phyloP scores from a whole-genome alignment of 2,113 vertebrate genomes.

The Mustelus asterias region DNA sequence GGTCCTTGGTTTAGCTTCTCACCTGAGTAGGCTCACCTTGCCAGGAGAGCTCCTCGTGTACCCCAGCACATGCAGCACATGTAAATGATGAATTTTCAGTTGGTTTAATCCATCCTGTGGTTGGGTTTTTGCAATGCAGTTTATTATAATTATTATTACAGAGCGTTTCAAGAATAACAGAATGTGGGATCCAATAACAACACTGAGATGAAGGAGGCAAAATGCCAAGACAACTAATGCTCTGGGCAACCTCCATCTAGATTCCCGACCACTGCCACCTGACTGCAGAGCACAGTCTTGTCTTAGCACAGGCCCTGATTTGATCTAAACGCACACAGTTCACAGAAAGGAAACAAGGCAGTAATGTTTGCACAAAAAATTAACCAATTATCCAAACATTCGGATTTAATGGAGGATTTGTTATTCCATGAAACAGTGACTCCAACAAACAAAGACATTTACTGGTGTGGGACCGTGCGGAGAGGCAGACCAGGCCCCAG shows the following conservation, averaged over 20 bases:
- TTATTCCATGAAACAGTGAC: neutral
- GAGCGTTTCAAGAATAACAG: neutral
- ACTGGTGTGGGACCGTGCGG: neutral
- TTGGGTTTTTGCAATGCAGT: neutral
- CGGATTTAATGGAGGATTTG: slow-evolving; percentile 9
- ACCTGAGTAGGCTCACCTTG: neutral
- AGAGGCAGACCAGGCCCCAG: neutral
- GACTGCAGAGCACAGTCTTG: neutral
- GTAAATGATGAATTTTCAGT: neutral
- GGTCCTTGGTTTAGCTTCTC: neutral
- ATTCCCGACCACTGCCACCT: neutral
- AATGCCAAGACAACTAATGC: neutral
- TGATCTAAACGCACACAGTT: neutral
- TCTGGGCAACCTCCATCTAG: neutral
- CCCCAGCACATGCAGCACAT: neutral
- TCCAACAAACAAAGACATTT: neutral
- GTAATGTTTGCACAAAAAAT: slow-evolving; percentile 14
- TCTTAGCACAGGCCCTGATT: neutral
- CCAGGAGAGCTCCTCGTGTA: neutral
- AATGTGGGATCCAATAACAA: neutral
- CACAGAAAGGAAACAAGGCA: neutral
- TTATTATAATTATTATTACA: neutral
- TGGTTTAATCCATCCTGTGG: neutral
- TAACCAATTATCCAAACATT: slow-evolving; percentile 15
- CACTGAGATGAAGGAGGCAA: neutral